Evolutionary conservation across 1,140 invertebrate species (phyloP).

Genomic region (Leptoteleia sp.): DNA sequence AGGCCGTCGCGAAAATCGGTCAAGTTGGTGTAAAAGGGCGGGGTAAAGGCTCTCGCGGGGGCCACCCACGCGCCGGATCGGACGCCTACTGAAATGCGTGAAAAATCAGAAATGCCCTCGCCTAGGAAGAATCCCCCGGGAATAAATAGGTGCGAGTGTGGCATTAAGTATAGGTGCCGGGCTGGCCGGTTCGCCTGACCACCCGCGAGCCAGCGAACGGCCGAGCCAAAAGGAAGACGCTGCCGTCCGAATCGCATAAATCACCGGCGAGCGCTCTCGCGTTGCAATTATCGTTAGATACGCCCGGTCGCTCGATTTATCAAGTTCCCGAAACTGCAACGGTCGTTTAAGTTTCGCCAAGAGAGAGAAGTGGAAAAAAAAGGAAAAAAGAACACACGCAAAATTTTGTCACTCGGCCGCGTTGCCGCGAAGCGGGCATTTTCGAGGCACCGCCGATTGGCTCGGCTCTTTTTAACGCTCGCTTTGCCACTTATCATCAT

Average conservation of each 20-base stretch:
- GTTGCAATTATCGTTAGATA: slow-evolving; percentile 69
- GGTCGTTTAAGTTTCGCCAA: too few relatives aligned
- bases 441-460: slow-evolving; percentile 18
- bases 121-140: slow-evolving; percentile 47
- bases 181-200: slow-evolving; percentile 53
- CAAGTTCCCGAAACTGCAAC: slow-evolving; percentile 56
- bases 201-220: slow-evolving; percentile 61
- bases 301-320: slow-evolving; percentile 63
- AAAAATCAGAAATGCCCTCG: slow-evolving; percentile 70
- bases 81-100: slow-evolving; percentile 64
- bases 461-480: slow-evolving; percentile 5
- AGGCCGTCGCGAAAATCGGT: slow-evolving; percentile 60
- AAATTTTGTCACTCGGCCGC: slow-evolving; percentile 60
- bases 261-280: slow-evolving; percentile 59
- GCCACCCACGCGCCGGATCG: slow-evolving; percentile 49
- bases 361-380: too few relatives aligned
- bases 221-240: slow-evolving; percentile 56
- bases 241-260: slow-evolving; percentile 61
- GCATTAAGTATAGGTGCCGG: slow-evolving; percentile 59
- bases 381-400: too few relatives aligned
- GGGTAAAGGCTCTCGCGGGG: slow-evolving; percentile 24
- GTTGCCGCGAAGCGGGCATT: slow-evolving; percentile 7
- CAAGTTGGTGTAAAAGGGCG: slow-evolving; percentile 43
- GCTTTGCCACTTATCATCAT: slow-evolving; percentile 35
- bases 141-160: slow-evolving; percentile 60